Evolutionary conservation across 2,113 vertebrate genomes (phyloP).

Genomic region (Archocentrus centrarchus): DNA sequence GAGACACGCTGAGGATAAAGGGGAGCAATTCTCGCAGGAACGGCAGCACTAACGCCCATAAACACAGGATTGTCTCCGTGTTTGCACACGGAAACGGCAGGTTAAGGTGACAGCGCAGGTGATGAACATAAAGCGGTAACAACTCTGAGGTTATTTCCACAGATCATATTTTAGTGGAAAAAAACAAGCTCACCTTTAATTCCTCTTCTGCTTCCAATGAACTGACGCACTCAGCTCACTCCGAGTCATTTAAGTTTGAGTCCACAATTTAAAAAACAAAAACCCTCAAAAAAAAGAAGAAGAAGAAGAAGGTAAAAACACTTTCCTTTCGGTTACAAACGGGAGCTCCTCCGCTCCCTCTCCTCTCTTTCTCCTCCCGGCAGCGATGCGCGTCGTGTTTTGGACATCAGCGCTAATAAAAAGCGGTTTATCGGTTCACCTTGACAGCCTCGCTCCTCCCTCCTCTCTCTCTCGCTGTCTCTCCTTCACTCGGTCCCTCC

Average conservation of each 20-base stretch:
- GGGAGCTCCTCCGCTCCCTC: constrained; percentile 1
- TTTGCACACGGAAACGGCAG: background rate
- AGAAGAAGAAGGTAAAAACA: background rate
- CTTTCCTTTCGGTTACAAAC: background rate
- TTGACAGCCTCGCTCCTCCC: constrained; percentile 56
- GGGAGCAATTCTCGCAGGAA: background rate
- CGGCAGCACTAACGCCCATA: background rate
- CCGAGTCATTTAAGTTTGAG: constrained; percentile 2
- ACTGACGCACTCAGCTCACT: constrained; percentile 23
- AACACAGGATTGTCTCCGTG: background rate
- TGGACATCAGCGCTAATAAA: background rate
- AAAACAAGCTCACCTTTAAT: constrained; percentile 42
- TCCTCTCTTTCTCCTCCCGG: background rate
- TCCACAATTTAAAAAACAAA: background rate
- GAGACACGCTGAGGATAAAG: accelerated
- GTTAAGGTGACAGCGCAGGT: background rate
- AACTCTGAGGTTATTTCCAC: background rate
- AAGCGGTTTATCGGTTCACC: constrained; percentile 51
- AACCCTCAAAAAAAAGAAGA: background rate
- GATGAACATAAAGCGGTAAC: too few species aligned
- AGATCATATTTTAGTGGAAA: background rate
- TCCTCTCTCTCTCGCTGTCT: background rate
- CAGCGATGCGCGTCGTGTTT: constrained; percentile 39
- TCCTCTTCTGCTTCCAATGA: background rate
- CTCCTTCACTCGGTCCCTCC: constrained; percentile 3